Evolutionary conservation across 2,888 invertebrate genomes (phyloP).

Genomic region (Notodonta dromedarius): DNA sequence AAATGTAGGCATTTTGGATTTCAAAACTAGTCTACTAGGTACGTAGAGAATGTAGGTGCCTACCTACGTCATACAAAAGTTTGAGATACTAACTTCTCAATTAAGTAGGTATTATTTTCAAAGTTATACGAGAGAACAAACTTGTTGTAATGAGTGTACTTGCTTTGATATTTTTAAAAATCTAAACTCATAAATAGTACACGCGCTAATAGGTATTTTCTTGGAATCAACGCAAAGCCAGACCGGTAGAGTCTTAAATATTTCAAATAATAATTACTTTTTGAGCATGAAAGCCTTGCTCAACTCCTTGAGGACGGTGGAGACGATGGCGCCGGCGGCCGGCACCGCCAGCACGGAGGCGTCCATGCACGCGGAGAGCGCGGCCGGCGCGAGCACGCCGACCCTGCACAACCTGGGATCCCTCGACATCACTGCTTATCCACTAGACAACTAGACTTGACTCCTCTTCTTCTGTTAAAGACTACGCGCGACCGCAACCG

Average conservation of each 20-base stretch:
- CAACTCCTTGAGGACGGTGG: constrained; percentile 76
- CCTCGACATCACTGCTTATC: constrained; percentile 65
- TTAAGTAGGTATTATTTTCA: too few species aligned
- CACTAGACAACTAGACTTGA: constrained; percentile 28
- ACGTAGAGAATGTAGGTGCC: too few species aligned
- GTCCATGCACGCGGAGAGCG: constrained; percentile 76
- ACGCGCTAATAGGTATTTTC: too few species aligned
- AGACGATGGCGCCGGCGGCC: constrained; percentile 76
- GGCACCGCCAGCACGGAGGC: constrained; percentile 78
- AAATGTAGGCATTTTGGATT: too few species aligned
- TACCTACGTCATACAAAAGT: too few species aligned
- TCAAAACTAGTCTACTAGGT: too few species aligned
- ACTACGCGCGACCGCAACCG: constrained; percentile 72
- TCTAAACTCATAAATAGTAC: too few species aligned
- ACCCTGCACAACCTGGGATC: constrained; percentile 67
- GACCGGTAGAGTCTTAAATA: not conserved
- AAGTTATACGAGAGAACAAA: too few species aligned
- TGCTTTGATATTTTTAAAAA: too few species aligned
- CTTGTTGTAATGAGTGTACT: too few species aligned
- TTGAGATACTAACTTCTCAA: too few species aligned
- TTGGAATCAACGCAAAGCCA: too few species aligned
- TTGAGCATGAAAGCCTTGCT: constrained; percentile 81
- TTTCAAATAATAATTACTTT: constrained; percentile 59
- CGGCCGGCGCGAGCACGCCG: constrained; percentile 76
- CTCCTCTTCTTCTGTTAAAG: constrained; percentile 25